Percentiles rank a stretch among this genome's conserved stretches.
Evolutionary conservation across 2,113 vertebrate genomes (phyloP).

Genomic region (Pimephales promelas): DNA sequence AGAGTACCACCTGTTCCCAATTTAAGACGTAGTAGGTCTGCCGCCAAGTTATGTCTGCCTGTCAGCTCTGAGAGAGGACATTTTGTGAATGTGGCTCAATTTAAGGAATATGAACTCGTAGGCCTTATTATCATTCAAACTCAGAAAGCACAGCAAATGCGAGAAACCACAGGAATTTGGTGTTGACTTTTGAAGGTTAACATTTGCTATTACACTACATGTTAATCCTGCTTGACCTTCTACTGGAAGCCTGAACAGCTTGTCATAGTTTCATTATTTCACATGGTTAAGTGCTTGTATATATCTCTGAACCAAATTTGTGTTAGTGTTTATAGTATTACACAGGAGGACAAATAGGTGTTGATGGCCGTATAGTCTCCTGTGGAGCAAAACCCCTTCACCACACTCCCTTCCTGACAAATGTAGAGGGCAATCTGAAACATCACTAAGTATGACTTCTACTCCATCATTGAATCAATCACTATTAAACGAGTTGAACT

Average conservation of each 20-base stretch:
- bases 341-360: slow-evolving; percentile 81
- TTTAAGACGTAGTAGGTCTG: neutral
- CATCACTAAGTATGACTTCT: neutral
- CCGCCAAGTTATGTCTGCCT: neutral
- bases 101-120: neutral
- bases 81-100: neutral
- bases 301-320: neutral
- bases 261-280: slow-evolving; percentile 6
- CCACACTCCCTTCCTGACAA: slow-evolving; percentile 82
- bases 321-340: slow-evolving; percentile 56
- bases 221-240: neutral
- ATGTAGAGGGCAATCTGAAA: slow-evolving; percentile 86
- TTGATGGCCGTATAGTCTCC: slow-evolving; percentile 77
- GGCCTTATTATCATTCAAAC: neutral
- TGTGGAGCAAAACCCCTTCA: slow-evolving; percentile 82
- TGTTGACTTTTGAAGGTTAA: neutral
- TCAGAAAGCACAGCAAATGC: neutral
- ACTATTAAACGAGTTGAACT: neutral
- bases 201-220: neutral
- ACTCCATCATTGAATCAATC: neutral
- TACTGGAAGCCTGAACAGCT: neutral
- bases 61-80: neutral
- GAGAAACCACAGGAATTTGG: neutral
- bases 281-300: neutral
- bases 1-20: neutral